Conservation (phyloP, 92 coral and sea anemone species). For the Parazoanthus swiftii region DNA sequence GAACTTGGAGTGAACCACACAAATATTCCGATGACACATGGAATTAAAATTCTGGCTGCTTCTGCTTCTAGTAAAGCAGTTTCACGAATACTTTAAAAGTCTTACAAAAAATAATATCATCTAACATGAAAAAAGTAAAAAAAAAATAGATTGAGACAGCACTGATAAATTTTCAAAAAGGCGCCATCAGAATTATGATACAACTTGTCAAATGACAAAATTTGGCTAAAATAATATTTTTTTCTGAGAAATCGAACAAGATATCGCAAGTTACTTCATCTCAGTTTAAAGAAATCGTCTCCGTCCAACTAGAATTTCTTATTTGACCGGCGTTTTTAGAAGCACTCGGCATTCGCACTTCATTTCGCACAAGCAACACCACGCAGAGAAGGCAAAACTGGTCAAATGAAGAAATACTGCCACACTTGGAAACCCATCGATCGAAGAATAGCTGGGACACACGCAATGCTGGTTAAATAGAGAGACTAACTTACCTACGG, state of each 20-base stretch:
- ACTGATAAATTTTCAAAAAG: constrained; percentile 14
- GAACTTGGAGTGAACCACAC: not conserved
- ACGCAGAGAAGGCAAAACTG: not conserved
- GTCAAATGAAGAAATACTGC: not conserved
- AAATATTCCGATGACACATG: not conserved
- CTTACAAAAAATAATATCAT: not conserved
- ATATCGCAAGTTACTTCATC: too few relatives aligned
- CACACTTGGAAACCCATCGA: not conserved
- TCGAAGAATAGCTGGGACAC: not conserved
- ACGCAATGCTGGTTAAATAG: not conserved
- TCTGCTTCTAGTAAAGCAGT: not conserved
- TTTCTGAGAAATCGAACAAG: not conserved
- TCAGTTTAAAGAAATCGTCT: not conserved
- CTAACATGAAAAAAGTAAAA: not conserved
- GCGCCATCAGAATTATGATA: not conserved
- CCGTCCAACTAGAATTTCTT: not conserved
- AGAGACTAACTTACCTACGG: constrained; percentile 2
- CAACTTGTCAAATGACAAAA: not conserved
- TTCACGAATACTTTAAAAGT: not conserved
- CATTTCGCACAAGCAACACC: not conserved
- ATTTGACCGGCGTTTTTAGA: not conserved
- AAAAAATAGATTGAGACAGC: not conserved
- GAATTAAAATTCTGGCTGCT: not conserved
- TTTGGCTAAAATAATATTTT: not conserved
- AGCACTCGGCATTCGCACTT: not conserved